A percentile compares a stretch with the other conserved stretches of the same genome.
phyloP scores from a whole-genome alignment of 2,113 vertebrate species.

The Bolborhynchus lineola region DNA sequence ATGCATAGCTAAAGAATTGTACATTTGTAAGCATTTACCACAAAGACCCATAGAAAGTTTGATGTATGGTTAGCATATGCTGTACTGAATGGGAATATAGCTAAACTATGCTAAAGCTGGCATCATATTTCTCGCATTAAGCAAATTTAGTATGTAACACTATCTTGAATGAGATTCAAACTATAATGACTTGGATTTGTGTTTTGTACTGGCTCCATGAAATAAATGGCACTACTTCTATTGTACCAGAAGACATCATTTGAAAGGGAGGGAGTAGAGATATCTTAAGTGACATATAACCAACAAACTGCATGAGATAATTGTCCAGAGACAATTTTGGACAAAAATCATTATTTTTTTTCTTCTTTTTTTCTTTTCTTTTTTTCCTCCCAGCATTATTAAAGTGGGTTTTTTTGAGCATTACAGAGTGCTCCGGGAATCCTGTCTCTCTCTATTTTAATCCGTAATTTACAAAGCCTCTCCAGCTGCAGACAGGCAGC shows the following conservation, averaged over 20 bases:
- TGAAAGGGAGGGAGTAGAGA: background rate
- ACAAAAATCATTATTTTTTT: background rate
- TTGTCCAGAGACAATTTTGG: background rate
- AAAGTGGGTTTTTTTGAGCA: background rate
- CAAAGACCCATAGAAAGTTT: background rate
- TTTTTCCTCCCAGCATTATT: background rate
- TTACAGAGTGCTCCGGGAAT: background rate
- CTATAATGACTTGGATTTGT: background rate
- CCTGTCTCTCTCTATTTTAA: background rate
- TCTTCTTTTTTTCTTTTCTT: background rate
- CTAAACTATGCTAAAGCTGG: background rate
- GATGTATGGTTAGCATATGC: slow-evolving; percentile 19
- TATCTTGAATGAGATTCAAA: background rate
- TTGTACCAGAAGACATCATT: background rate
- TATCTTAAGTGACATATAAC: background rate
- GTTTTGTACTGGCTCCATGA: background rate
- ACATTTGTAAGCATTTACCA: background rate
- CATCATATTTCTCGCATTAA: background rate
- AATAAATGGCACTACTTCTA: background rate
- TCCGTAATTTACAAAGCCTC: background rate
- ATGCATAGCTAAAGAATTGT: background rate
- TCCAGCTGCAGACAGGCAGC: slow-evolving; percentile 1
- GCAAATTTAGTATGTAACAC: background rate
- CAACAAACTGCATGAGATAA: background rate
- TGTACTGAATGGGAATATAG: background rate